phyloP scores from a whole-genome alignment of 2,797 vertebrate species.

The Agapornis canus region DNA sequence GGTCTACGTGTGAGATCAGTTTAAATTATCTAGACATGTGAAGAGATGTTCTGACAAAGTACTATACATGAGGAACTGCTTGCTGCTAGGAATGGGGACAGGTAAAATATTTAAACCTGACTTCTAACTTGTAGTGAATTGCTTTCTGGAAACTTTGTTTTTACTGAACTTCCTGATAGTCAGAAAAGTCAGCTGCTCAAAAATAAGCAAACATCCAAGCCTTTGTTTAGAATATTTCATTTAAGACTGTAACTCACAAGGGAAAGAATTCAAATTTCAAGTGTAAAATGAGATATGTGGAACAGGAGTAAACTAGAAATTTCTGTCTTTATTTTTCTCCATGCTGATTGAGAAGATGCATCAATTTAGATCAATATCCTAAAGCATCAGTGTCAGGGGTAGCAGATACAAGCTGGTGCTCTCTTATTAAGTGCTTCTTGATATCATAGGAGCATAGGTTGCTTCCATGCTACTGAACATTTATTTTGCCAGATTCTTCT shows the following conservation, averaged over 20 bases:
- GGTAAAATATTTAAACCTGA: neutral
- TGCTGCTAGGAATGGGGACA: neutral
- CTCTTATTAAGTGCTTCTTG: neutral
- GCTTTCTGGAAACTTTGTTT: neutral
- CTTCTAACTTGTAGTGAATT: neutral
- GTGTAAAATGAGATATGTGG: neutral
- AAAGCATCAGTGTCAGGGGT: neutral
- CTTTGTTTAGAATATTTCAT: neutral
- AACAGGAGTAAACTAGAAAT: neutral
- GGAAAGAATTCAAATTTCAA: neutral
- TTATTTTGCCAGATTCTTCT: neutral
- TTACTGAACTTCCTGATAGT: neutral
- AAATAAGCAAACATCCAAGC: neutral
- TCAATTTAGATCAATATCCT: neutral
- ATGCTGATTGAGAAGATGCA: neutral
- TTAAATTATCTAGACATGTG: neutral
- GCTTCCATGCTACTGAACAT: neutral
- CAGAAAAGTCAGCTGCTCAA: neutral
- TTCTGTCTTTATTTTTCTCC: neutral
- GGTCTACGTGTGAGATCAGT: constrained; percentile 1
- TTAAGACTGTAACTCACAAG: neutral
- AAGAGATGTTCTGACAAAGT: constrained; percentile 1
- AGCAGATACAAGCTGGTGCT: neutral
- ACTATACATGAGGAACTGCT: neutral
- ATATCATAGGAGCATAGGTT: neutral